These are phyloP conservation scores for Mesocentrotus franciscanus DNA, from an alignment of 53 echinoderm and acorn worm species.

Conservation along the genomic window DNA sequence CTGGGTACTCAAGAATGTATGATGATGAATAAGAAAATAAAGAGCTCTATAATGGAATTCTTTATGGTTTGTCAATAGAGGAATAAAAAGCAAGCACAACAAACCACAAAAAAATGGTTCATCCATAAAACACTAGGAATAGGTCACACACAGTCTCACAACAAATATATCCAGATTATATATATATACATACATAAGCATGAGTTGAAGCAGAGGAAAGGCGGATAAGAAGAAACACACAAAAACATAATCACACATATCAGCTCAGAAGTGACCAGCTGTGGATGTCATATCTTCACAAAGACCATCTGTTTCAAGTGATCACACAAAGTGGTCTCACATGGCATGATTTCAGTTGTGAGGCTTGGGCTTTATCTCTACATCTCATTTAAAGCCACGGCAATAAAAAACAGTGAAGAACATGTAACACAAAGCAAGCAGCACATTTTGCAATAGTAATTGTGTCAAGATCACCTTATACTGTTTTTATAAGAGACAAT, in stretches of 20 bases:
- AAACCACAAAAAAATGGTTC: neutral
- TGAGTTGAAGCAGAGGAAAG: conserved; percentile 9
- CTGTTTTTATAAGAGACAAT: neutral
- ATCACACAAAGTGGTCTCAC: neutral
- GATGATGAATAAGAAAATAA: conserved; percentile 23
- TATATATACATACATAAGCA: neutral
- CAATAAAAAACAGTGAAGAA: too few species aligned
- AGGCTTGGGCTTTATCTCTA: neutral
- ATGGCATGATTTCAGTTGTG: neutral
- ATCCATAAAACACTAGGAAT: neutral
- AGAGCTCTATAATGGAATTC: conserved; percentile 2
- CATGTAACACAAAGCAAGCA: neutral
- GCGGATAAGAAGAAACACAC: neutral
- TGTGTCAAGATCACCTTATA: neutral
- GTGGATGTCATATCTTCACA: neutral
- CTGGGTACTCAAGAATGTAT: neutral
- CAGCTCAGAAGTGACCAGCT: neutral
- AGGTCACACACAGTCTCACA: conserved; percentile 14
- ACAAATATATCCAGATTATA: neutral
- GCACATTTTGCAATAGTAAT: neutral
- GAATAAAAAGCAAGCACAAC: neutral
- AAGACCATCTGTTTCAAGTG: neutral
- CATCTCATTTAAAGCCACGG: neutral
- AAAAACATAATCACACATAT: neutral
- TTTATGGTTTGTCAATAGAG: neutral